Base-by-base conservation (phyloP, 2,888 invertebrate genomes). In the Panopea generosa region DNA sequence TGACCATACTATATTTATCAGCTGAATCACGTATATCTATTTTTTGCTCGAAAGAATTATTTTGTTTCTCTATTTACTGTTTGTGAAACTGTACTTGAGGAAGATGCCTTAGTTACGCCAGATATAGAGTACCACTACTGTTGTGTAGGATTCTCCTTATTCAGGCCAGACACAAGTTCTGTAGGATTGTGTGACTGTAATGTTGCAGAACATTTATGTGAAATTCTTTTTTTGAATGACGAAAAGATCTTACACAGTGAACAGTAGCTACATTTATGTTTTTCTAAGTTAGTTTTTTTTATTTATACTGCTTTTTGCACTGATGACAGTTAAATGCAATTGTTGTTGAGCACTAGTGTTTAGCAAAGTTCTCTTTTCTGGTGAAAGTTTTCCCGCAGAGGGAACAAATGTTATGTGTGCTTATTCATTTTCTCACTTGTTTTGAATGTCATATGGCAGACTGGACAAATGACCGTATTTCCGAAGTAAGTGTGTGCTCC, bases 401-500 rank as follows among this genome's bases (percentile, higher is more conserved):
- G 7, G 7, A 7, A 40, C 16, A 40, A 40, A 11, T 7, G 16
- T 11, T 16, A 40, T 40, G 7, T 40, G 29, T 59, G 67, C 26
- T 26, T 49, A 14, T 40, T 40, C 11, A 59, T 45, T 18, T 40
- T 67, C 9, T 22, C 7, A 16, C 6, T 60, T 22, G 57, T 50
- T 20, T 59, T 59, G 45, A 33, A 67, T 24, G n/a, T 24, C 55
- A 20, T 67, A 2, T 22, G 11, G 43, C 67, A 67, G 16, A 16
- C 22, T n/a, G 33, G 22, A 67, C 67, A 66, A n/a, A n/a, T n/a
- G 16, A 3, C 16, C n/a, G 16, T 57, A 33, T 66, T 66, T 29
- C 66, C 66, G 50, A 26, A 49, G 49, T 66, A 66, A 2, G 47
- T n/a, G 49, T 57, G 66, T 11, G 66, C 57, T 27, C 66, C 66